phyloP scores from a whole-genome alignment of 2,113 vertebrate species.

The Entomyzon cyanotis region DNA sequence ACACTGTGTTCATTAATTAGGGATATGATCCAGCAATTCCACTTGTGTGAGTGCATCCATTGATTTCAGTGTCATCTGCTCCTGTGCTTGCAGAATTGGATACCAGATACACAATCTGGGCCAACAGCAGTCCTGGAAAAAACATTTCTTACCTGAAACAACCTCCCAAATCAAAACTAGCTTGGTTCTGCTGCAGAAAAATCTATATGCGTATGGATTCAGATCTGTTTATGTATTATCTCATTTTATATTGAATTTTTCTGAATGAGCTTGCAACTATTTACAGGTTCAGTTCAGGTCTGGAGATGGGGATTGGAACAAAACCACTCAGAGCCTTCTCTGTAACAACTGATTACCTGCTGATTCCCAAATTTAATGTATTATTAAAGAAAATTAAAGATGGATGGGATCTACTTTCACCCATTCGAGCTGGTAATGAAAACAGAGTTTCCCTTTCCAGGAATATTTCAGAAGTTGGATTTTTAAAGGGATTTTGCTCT shows the following conservation, averaged over 20 bases:
- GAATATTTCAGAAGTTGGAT: slow-evolving; percentile 11
- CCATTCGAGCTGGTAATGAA: slow-evolving; percentile 25
- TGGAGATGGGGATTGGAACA: not conserved
- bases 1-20: slow-evolving; percentile 2
- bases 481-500: slow-evolving; percentile 31
- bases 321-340: not conserved
- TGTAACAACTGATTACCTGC: not conserved
- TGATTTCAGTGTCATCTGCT: not conserved
- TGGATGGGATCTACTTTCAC: not conserved
- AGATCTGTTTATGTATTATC: not conserved
- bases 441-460: not conserved
- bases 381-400: slow-evolving; percentile 34
- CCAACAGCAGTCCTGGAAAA: not conserved
- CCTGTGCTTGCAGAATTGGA: not conserved
- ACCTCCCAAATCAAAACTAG: not conserved
- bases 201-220: not conserved
- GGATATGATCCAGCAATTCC: not conserved
- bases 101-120: too few species aligned
- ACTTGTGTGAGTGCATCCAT: not conserved
- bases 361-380: not conserved
- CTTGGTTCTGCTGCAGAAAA: not conserved
- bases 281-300: not conserved
- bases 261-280: not conserved
- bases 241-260: not conserved
- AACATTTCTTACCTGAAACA: not conserved